Evolutionary conservation across 1,140 invertebrate species (phyloP).

Genomic region (Drosophila sp.): DNA sequence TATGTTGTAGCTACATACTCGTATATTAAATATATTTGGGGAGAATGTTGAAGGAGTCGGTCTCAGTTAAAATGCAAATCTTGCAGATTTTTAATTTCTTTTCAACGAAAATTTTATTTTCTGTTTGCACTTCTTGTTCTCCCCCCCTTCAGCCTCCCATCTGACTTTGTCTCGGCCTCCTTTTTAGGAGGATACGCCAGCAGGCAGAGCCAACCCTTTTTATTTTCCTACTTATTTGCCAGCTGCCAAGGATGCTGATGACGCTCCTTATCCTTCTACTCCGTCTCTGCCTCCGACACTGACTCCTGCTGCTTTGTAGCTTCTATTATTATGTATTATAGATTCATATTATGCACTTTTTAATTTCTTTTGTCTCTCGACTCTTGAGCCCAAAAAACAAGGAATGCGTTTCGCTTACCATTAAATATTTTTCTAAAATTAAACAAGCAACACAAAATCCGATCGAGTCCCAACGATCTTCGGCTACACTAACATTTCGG

Average conservation of each 20-base stretch:
- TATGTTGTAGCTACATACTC: constrained; percentile 35
- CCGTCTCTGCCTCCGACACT: background rate
- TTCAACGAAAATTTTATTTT: constrained; percentile 81
- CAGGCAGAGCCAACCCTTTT: constrained; percentile 67
- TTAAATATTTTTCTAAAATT: constrained; percentile 20
- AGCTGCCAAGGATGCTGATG: constrained; percentile 47
- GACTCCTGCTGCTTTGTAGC: constrained; percentile 54
- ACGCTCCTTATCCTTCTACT: constrained; percentile 19
- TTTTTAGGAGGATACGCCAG: constrained; percentile 25
- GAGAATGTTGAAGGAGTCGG: constrained; percentile 14
- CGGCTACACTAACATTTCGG: background rate
- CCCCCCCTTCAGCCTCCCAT: background rate
- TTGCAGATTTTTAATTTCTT: constrained; percentile 82
- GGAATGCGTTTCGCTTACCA: constrained; percentile 54
- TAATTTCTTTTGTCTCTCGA: constrained; percentile 70
- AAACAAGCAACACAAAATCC: constrained; percentile 36
- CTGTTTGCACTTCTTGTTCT: constrained; percentile 78
- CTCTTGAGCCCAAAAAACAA: constrained; percentile 38
- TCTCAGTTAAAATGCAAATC: constrained; percentile 72
- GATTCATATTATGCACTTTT: constrained; percentile 81
- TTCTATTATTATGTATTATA: constrained; percentile 80
- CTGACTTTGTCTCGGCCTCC: constrained; percentile 1
- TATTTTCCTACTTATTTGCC: constrained; percentile 48
- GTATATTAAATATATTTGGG: constrained; percentile 41
- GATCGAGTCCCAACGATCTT: background rate